Evolutionary conservation across 2,113 vertebrate species (phyloP).

Genomic region (Phalacrocorax aristotelis): DNA sequence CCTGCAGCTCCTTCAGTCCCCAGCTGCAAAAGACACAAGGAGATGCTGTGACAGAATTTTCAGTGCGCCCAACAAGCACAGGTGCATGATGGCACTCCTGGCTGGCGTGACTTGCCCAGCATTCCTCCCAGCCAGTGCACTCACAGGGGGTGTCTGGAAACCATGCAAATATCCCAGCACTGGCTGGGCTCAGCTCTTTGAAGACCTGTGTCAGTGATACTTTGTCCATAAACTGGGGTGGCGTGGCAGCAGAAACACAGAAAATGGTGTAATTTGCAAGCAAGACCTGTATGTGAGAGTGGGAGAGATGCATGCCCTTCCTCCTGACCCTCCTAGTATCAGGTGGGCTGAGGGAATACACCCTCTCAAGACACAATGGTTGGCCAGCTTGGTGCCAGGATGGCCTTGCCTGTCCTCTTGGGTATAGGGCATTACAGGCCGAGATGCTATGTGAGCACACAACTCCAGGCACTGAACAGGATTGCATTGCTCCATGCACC

Average conservation of each 20-base stretch:
- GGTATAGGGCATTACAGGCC: background rate
- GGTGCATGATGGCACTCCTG: background rate
- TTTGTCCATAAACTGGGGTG: background rate
- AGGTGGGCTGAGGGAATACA: background rate
- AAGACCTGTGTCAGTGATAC: background rate
- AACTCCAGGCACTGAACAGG: too few species aligned
- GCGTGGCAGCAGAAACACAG: background rate
- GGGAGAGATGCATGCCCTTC: background rate
- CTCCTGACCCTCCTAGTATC: background rate
- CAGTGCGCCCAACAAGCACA: background rate
- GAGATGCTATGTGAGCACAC: accelerated
- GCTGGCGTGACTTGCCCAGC: background rate
- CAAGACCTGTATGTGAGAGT: background rate
- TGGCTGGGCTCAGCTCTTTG: background rate
- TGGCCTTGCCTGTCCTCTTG: background rate
- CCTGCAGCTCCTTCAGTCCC: background rate
- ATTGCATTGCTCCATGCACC: accelerated
- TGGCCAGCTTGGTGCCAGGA: background rate
- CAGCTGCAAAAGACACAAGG: accelerated
- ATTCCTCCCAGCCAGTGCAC: background rate
- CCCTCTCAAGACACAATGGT: accelerated
- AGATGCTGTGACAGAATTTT: background rate
- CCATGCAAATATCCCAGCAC: background rate
- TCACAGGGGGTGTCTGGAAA: background rate
- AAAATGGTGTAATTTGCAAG: background rate